Evolutionary conservation across 2,113 vertebrate genomes (phyloP).

Genomic region (Rhabdomys dilectus): DNA sequence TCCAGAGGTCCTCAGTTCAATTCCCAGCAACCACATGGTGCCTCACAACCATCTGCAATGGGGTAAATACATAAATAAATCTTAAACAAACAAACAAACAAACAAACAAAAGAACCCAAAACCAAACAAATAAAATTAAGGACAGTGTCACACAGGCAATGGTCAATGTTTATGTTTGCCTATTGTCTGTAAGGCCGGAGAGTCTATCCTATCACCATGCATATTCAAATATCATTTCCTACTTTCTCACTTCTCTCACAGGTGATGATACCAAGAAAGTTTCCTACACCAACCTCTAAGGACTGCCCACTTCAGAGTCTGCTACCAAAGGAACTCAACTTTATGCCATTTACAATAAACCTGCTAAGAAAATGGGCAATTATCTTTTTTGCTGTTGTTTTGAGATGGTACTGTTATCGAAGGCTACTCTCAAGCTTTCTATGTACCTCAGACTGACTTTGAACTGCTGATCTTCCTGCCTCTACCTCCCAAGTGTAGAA

Average conservation of each 20-base stretch:
- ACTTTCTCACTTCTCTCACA: neutral
- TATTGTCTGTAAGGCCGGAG: neutral
- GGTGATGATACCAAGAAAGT: neutral
- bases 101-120: no score
- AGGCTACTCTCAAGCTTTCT: neutral
- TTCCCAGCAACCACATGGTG: no score
- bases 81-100: no score
- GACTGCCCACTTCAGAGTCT: neutral
- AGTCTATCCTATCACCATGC: neutral
- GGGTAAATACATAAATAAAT: no score
- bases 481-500: neutral
- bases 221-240: neutral
- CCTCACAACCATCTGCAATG: no score
- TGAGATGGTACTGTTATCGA: neutral
- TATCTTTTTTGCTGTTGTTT: neutral
- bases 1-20: no score
- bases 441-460: neutral
- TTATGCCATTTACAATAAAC: neutral
- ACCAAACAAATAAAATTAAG: no score
- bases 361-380: neutral
- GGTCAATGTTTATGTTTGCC: neutral
- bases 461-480: neutral
- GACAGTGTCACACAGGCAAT: neutral
- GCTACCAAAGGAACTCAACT: neutral
- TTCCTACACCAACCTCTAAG: slow-evolving; percentile 3